Evolutionary conservation across 1,140 invertebrate genomes (phyloP), one percentile per base, ranked within the genome.

Genomic region (Spodoptera litura): DNA sequence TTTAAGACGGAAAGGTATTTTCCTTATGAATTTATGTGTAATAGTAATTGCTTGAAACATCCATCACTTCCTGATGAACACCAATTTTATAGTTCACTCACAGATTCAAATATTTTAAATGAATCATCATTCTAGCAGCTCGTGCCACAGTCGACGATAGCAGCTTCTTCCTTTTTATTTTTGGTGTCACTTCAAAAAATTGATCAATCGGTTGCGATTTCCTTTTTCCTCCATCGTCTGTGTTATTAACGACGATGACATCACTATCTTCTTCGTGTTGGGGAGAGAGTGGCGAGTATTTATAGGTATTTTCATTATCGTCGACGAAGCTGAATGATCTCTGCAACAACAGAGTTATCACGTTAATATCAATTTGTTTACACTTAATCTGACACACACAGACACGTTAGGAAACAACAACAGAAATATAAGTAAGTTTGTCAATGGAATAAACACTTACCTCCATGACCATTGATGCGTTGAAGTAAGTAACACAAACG

Each of bases 291-390:
- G 51, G 51, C 51, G 51, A 53, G 9, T 53, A 53, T 53, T 53
- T 53, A 53, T 53, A 53, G 51, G 51, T 53, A 53, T 53, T 53
- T 53, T 53, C 51, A 53, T 53, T 53, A 53, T 53, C n/a, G 51
- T 53, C 11, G 0, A 1, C 20, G 20, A 20, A 20, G 20, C 20
- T 20, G 20, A 20, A 20, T 20, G 20, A 20, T 20, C 20, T 20
- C 20, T 20, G 20, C 20, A 20, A 20, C 20, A 20, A 20, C 20
- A 20, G 20, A 20, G 20, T 53, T 20, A 20, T 20, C 20, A 20
- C 20, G 20, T 20, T 20, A 53, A 53, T 53, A 53, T 53, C 51
- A 53, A 53, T 53, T 53, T 53, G 51, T 53, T 53, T 53, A 53
- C 51, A 53, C 51, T 53, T 53, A 53, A 53, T 53, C 51, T 4